These are phyloP conservation scores for Leptopilina boulardi DNA, from an alignment of 1,140 invertebrate species.

Conservation along the genomic window DNA sequence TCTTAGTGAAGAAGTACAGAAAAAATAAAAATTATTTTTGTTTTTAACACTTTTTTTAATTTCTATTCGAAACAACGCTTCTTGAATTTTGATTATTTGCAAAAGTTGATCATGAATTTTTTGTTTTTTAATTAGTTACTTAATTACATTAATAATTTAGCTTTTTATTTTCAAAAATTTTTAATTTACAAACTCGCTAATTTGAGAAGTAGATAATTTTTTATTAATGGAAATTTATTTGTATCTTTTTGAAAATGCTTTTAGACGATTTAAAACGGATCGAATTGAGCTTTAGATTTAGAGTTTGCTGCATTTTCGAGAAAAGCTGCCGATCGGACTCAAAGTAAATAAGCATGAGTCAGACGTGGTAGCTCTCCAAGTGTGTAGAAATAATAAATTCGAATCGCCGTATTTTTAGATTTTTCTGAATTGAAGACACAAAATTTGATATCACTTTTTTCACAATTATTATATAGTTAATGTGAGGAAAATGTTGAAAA, in stretches of 20 bases:
- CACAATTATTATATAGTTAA: background rate
- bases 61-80: too few relatives aligned
- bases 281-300: background rate
- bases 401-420: slow-evolving; percentile 7
- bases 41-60: background rate
- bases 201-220: too few relatives aligned
- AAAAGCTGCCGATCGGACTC: background rate
- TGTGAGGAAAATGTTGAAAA: too few relatives aligned
- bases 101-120: too few relatives aligned
- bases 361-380: slow-evolving; percentile 27
- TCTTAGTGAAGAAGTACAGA: too few relatives aligned
- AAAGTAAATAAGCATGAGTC: slow-evolving; percentile 29
- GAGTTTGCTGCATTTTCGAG: background rate
- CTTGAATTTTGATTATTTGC: too few relatives aligned
- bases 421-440: background rate
- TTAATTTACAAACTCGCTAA: background rate
- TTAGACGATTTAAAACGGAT: background rate
- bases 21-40: too few relatives aligned
- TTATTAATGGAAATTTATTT: too few relatives aligned
- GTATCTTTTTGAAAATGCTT: too few relatives aligned
- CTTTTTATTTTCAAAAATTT: background rate
- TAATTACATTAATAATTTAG: too few relatives aligned
- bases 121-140: too few relatives aligned
- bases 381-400: slow-evolving; percentile 32
- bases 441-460: background rate